A percentile compares a stretch with the other conserved stretches of the same genome.
These are phyloP conservation scores for Siderastrea radians DNA, from an alignment of 92 coral and sea anemone species.

Conservation along the genomic window DNA sequence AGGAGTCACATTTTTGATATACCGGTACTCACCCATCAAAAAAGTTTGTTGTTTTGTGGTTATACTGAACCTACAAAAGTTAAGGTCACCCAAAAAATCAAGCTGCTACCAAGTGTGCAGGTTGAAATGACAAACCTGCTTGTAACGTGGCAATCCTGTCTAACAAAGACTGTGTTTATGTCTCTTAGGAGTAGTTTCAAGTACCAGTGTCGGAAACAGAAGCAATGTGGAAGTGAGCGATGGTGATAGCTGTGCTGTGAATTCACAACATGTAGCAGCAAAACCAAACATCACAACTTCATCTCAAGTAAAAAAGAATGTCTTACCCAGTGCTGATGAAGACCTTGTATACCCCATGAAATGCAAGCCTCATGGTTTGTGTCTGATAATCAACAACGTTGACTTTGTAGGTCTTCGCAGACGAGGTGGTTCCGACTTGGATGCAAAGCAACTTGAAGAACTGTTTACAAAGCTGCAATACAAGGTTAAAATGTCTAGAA, in stretches of 20 bases:
- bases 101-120: no score
- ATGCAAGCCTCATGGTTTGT: slow-evolving; percentile 85
- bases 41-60: no score
- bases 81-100: no score
- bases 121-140: no score
- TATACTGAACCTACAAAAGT: no score
- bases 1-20: no score
- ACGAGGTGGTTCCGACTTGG: slow-evolving; percentile 90
- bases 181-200: slow-evolving; percentile 7
- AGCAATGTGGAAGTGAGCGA: slow-evolving; percentile 7
- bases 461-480: slow-evolving; percentile 82
- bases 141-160: background rate
- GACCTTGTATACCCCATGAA: slow-evolving; percentile 84
- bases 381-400: slow-evolving; percentile 92
- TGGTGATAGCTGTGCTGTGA: background rate
- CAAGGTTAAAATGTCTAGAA: slow-evolving; percentile 73
- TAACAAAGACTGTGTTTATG: background rate
- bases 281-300: slow-evolving; percentile 20
- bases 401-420: slow-evolving; percentile 68
- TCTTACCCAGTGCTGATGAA: slow-evolving; percentile 1
- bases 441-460: slow-evolving; percentile 83
- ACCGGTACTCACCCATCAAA: no score
- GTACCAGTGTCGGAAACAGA: background rate
- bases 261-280: background rate
- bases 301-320: slow-evolving; percentile 24